phyloP scores from a whole-genome alignment of 2,113 vertebrate species.

The Corythornis madagascariensis region DNA sequence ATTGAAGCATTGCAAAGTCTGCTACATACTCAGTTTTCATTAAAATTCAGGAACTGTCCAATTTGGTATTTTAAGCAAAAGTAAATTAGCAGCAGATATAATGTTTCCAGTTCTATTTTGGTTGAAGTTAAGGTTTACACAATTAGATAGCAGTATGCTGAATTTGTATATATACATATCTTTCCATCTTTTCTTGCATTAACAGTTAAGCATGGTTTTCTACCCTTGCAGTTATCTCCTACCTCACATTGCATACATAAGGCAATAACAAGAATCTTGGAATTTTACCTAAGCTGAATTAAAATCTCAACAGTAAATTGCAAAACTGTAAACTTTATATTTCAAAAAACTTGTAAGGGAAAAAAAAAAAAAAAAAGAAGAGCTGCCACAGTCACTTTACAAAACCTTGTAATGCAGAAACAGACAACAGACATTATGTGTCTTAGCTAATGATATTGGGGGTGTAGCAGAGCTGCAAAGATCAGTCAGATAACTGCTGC shows the following conservation, averaged over 20 bases:
- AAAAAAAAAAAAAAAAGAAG: not conserved
- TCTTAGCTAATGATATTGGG: not conserved
- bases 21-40: not conserved
- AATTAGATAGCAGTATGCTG: not conserved
- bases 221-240: not conserved
- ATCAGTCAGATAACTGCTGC: not conserved
- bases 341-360: not conserved
- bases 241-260: not conserved
- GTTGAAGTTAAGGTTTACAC: conserved; percentile 1
- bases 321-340: not conserved
- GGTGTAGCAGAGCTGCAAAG: not conserved
- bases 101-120: not conserved
- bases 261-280: not conserved
- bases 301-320: not conserved
- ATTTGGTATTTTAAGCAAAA: not conserved
- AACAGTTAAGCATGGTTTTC: not conserved
- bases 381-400: not conserved
- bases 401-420: not conserved
- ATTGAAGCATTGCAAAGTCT: not conserved
- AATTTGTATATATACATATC: not conserved
- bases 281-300: not conserved
- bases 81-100: not conserved
- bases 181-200: not conserved
- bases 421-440: not conserved
- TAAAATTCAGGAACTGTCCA: not conserved